phyloP scores from a whole-genome alignment of 1,140 invertebrate genomes.

The Halesus radiatus region DNA sequence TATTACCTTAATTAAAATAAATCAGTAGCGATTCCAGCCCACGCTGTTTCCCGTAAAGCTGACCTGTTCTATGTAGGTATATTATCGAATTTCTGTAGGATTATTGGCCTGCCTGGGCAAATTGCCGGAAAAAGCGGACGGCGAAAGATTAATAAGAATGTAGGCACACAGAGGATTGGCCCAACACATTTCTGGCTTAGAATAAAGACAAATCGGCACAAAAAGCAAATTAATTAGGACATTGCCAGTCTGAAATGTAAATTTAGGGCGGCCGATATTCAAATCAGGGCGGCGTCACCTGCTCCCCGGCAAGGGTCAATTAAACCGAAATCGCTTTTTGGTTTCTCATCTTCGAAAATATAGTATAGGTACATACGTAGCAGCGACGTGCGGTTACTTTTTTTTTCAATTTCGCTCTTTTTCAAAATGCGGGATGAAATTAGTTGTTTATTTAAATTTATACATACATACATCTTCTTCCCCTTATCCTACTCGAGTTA shows the following conservation, averaged over 20 bases:
- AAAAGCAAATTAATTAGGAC: slow-evolving; percentile 6
- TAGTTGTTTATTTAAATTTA: too few relatives aligned
- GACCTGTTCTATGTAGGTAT: background rate
- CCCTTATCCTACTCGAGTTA: too few relatives aligned
- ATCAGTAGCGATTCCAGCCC: background rate
- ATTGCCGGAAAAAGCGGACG: background rate
- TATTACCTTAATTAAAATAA: too few relatives aligned
- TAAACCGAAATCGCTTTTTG: background rate
- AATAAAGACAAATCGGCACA: background rate
- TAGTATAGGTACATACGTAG: too few relatives aligned
- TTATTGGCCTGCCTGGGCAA: background rate
- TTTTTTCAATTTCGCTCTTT: too few relatives aligned
- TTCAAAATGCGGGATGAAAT: too few relatives aligned
- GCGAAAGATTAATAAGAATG: background rate
- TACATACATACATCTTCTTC: too few relatives aligned
- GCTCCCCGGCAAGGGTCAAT: background rate
- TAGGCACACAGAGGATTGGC: background rate
- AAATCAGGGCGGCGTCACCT: background rate
- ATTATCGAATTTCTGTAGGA: background rate
- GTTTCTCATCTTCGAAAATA: too few relatives aligned
- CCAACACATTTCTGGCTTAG: slow-evolving; percentile 10
- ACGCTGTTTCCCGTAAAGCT: background rate
- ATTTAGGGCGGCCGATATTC: background rate
- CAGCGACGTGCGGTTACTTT: too few relatives aligned
- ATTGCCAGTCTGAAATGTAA: background rate